Conservation (phyloP, 2,113 vertebrate species). For the Podarcis cretensis region DNA sequence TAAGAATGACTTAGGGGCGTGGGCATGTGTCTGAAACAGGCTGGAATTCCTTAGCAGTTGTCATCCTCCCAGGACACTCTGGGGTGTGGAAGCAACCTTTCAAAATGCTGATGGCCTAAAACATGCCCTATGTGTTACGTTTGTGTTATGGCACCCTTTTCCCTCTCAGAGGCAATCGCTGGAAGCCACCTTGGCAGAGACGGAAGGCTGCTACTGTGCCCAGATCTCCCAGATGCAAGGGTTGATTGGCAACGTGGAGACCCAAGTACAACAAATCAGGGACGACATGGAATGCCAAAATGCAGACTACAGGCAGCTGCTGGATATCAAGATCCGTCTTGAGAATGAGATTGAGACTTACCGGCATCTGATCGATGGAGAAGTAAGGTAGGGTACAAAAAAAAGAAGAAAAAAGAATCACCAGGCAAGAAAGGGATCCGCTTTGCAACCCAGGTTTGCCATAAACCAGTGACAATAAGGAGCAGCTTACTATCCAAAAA, state of each 20-base stretch:
- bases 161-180: constrained; percentile 83
- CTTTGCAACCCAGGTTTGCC: neutral
- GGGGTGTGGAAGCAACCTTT: neutral
- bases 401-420: neutral
- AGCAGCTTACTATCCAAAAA: no score
- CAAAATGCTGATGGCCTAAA: neutral
- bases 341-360: constrained; percentile 74
- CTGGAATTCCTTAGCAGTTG: neutral
- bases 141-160: neutral
- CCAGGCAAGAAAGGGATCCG: no score
- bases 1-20: neutral
- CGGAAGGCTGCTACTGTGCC: constrained; percentile 81
- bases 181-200: constrained; percentile 83
- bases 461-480: neutral
- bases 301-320: constrained; percentile 60
- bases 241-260: constrained; percentile 78
- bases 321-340: constrained; percentile 65
- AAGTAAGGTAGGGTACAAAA: constrained; percentile 38
- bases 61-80: neutral
- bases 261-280: constrained; percentile 79
- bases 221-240: constrained; percentile 82
- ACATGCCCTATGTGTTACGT: neutral
- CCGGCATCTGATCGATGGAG: constrained; percentile 62
- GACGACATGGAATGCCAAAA: constrained; percentile 64
- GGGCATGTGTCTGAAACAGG: no score